Evolutionary conservation across 2,888 invertebrate species (phyloP).

Genomic region (Eupithecia subfuscata): DNA sequence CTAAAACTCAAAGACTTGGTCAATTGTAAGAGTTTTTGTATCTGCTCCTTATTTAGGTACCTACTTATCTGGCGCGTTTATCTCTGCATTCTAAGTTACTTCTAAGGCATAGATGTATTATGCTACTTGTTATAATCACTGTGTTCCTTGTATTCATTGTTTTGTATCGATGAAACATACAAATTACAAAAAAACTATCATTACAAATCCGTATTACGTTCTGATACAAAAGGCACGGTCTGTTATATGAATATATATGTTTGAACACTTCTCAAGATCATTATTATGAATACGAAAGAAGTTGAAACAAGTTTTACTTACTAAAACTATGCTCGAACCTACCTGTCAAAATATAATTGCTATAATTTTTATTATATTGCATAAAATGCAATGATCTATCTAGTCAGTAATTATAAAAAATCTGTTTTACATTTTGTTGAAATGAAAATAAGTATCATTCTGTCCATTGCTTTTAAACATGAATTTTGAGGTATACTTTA

Average conservation of each 20-base stretch:
- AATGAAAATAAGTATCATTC: conserved; percentile 5
- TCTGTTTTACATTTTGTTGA: conserved; percentile 21
- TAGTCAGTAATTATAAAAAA: conserved; percentile 46
- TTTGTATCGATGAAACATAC: background rate
- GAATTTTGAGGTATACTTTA: background rate
- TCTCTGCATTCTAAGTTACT: background rate
- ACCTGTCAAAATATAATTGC: background rate
- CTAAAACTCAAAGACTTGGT: conserved; percentile 41
- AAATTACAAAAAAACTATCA: background rate
- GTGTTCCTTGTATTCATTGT: background rate
- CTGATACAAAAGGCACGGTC: background rate
- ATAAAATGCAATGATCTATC: conserved; percentile 52
- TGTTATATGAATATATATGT: background rate
- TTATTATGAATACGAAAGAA: background rate
- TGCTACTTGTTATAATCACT: background rate
- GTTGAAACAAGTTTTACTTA: background rate
- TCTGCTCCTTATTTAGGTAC: conserved; percentile 1
- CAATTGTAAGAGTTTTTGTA: conserved; percentile 53
- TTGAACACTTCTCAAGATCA: background rate
- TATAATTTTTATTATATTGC: conserved; percentile 33
- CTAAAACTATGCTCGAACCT: background rate
- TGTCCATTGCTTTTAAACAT: conserved; percentile 26
- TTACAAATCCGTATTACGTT: background rate
- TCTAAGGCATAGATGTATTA: background rate
- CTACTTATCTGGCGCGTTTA: conserved; percentile 9